Conservation (phyloP, 2,797 vertebrate species). For the Acipenser transmontanus region DNA sequence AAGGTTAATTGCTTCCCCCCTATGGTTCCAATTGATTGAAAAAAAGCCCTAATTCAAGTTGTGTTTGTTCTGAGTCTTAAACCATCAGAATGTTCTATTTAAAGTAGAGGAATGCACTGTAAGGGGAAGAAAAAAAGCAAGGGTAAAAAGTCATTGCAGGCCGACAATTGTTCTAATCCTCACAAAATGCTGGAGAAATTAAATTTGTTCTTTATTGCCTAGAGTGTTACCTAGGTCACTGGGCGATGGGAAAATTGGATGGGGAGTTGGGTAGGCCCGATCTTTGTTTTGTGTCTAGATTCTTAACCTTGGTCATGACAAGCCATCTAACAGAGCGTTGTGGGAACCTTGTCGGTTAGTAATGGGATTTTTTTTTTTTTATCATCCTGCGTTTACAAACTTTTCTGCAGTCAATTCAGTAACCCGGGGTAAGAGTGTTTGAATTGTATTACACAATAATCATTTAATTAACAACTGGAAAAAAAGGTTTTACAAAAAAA, state of each 20-base stretch:
- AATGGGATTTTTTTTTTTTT: constrained; percentile 43
- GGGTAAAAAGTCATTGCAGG: constrained; percentile 73
- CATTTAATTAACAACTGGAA: constrained; percentile 73
- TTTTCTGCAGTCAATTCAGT: constrained; percentile 57
- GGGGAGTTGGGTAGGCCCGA: constrained; percentile 66
- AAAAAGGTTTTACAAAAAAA: constrained; percentile 30
- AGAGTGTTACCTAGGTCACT: constrained; percentile 86
- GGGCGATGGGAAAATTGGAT: constrained; percentile 74
- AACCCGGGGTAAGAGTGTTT: constrained; percentile 59
- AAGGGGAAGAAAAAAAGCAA: constrained; percentile 48
- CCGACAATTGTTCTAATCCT: constrained; percentile 78
- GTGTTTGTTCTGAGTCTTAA: constrained; percentile 73
- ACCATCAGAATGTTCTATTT: constrained; percentile 47
- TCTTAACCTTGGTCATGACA: constrained; percentile 77
- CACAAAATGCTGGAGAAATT: constrained; percentile 81
- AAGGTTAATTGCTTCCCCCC: constrained; percentile 69
- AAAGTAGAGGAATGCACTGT: constrained; percentile 56
- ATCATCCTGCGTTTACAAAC: constrained; percentile 57
- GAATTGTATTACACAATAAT: constrained; percentile 71
- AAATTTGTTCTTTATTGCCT: constrained; percentile 79
- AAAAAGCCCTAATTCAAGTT: constrained; percentile 67
- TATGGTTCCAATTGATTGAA: constrained; percentile 69
- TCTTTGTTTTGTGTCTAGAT: constrained; percentile 76
- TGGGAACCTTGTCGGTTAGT: constrained; percentile 74
- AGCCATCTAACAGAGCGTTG: constrained; percentile 61